A percentile compares a stretch with the other conserved stretches of the same genome.
phyloP scores from a whole-genome alignment of 2,888 invertebrate species.

The Ethmia dodecea region DNA sequence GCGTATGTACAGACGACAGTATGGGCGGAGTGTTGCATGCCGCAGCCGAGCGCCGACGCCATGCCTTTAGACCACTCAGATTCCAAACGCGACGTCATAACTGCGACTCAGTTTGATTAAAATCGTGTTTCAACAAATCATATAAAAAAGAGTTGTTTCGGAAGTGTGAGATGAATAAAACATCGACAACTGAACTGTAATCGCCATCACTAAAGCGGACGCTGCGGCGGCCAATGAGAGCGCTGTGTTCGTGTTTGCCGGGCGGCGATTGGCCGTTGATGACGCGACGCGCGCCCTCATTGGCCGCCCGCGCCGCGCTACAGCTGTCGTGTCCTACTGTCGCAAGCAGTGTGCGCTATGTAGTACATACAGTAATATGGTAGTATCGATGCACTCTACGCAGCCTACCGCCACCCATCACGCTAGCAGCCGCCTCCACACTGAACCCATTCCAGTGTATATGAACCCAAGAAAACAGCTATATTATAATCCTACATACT shows the following conservation, averaged over 20 bases:
- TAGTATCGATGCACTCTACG: slow-evolving; percentile 38
- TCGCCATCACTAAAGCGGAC: slow-evolving; percentile 16
- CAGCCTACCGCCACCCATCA: slow-evolving; percentile 49
- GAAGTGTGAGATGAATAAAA: slow-evolving; percentile 55
- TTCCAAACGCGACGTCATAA: slow-evolving; percentile 17
- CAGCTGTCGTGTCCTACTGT: slow-evolving; percentile 20
- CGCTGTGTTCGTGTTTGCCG: background rate
- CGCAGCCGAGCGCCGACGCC: slow-evolving; percentile 29
- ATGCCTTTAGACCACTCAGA: slow-evolving; percentile 6
- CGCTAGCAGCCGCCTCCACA: slow-evolving; percentile 23
- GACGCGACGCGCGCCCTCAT: background rate
- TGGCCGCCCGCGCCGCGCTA: slow-evolving; percentile 10
- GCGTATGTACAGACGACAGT: slow-evolving; percentile 47
- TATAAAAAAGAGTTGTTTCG: slow-evolving; percentile 35
- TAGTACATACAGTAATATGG: slow-evolving; percentile 17
- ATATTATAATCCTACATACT: too few species aligned
- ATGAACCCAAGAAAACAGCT: too few species aligned
- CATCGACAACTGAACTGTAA: slow-evolving; percentile 46
- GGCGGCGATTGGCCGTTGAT: slow-evolving; percentile 8
- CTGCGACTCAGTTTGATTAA: slow-evolving; percentile 23
- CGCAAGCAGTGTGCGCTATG: slow-evolving; percentile 26
- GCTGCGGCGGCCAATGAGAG: background rate
- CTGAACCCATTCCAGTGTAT: background rate
- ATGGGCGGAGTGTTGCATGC: slow-evolving; percentile 51
- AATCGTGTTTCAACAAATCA: slow-evolving; percentile 31